These are phyloP conservation scores for Acanthurus tractus DNA, from an alignment of 2,797 vertebrate species.

Conservation along the genomic window DNA sequence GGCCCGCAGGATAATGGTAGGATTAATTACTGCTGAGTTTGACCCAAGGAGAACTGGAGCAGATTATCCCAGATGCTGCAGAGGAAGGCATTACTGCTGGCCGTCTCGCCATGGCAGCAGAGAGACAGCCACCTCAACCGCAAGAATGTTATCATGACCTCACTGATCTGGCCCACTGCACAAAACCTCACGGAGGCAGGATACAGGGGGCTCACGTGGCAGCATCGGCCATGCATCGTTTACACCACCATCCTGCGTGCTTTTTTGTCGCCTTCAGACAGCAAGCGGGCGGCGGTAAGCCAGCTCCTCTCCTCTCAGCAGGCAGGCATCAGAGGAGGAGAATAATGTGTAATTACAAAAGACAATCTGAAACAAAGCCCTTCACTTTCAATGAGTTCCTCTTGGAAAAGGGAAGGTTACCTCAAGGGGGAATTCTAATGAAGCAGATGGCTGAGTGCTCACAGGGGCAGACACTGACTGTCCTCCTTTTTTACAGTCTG, in stretches of 20 bases:
- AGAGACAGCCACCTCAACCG: conserved; percentile 57
- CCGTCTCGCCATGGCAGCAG: conserved; percentile 50
- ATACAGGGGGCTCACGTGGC: conserved; percentile 45
- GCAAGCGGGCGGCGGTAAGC: conserved; percentile 32
- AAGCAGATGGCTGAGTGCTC: conserved; percentile 87
- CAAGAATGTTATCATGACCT: conserved; percentile 64
- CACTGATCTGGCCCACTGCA: conserved; percentile 48
- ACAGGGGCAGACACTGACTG: conserved; percentile 79
- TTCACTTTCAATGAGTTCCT: conserved; percentile 84
- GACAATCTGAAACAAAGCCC: conserved; percentile 87
- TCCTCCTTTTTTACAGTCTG: conserved; percentile 80
- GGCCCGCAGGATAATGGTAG: conserved; percentile 70
- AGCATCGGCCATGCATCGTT: conserved; percentile 4
- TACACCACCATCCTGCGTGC: neutral
- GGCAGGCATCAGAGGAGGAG: conserved; percentile 70
- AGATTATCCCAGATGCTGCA: conserved; percentile 83
- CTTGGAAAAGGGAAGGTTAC: conserved; percentile 84
- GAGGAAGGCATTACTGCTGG: conserved; percentile 73
- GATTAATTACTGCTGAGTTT: conserved; percentile 85
- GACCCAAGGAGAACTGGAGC: conserved; percentile 82
- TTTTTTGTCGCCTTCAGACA: conserved; percentile 14
- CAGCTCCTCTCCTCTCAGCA: conserved; percentile 61
- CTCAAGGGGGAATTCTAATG: conserved; percentile 89
- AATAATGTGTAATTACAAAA: conserved; percentile 86
- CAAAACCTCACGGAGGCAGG: conserved; percentile 37